Base-by-base conservation (phyloP, 2,888 invertebrate genomes). In the Aspidiotus rigidus region DNA sequence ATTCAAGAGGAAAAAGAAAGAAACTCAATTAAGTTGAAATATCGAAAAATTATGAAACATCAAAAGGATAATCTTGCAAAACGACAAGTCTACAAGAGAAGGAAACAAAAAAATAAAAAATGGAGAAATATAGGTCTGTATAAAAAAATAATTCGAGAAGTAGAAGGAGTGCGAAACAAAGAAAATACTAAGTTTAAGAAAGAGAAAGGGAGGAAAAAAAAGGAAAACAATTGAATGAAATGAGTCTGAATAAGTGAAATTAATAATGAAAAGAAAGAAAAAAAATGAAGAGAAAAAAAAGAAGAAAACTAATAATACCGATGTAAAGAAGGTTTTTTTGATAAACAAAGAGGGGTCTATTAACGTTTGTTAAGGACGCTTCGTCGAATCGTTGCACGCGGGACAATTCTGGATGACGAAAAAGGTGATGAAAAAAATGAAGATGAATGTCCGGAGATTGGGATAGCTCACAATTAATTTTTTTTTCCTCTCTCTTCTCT, bases 241-340 rank as follows among this genome's bases (percentile, higher is more conserved):
- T 66, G 66, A 66, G 66, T 66, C 49, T 66, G 66, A 66, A 66
- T 66, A 66, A 66, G 66, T 66, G 66, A 66, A 66, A 66, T 66
- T 66, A 66, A 66, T 66, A 66, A 66, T 44, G 59, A 66, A 59
- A 59, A 49, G 49, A n/a, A 49, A 49, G n/a, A 54, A 54, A 64
- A 54, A 64, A 64, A 64, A 49, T 28, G 28, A 49, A 6, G 49
- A 49, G 6, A 49, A 49, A 49, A 49, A 49, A 49, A 49, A 49
- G 11, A 64, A 56, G 59, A 66, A 66, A 66, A 66, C 66, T 66
- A 66, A 66, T 66, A 66, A 66, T 66, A 39, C 60, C 66, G 66
- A 66, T 66, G 66, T 60, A 66, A 66, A 66, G 49, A 66, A 66
- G 59, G 59, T 57, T 66, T 66, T 55, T 56, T 59, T 59, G 66